phyloP scores from a whole-genome alignment of 1,140 invertebrate species.

The Plodia interpunctella region DNA sequence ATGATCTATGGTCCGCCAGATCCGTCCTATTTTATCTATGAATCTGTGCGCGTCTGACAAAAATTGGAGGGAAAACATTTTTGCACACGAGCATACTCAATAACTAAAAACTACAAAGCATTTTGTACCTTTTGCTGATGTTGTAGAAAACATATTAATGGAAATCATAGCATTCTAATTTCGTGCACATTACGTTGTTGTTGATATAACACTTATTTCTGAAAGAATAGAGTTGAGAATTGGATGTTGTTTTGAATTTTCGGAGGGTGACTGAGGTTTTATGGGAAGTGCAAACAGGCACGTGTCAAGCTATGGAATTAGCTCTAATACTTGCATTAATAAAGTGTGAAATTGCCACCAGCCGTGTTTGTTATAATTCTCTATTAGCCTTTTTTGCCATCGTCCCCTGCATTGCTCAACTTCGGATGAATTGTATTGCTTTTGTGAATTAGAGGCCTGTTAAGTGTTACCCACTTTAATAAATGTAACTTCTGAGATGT shows the following conservation, averaged over 20 bases:
- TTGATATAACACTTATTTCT: constrained; percentile 27
- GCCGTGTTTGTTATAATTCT: constrained; percentile 71
- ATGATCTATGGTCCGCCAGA: constrained; percentile 70
- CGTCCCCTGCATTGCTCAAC: constrained; percentile 18
- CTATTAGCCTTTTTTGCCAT: constrained; percentile 58
- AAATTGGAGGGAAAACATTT: constrained; percentile 55
- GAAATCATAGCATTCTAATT: background rate
- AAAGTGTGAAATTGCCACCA: constrained; percentile 76
- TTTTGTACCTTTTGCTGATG: constrained; percentile 27
- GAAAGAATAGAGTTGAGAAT: constrained; percentile 33
- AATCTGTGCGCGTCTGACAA: constrained; percentile 51
- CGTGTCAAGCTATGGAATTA: constrained; percentile 72
- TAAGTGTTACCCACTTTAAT: no score
- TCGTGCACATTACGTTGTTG: constrained; percentile 9
- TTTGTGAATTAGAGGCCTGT: constrained; percentile 21
- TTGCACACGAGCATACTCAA: constrained; percentile 30
- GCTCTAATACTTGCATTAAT: constrained; percentile 75
- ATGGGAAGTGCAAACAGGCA: constrained; percentile 71
- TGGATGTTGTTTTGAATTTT: constrained; percentile 31
- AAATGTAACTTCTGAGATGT: no score
- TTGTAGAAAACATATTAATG: constrained; percentile 23
- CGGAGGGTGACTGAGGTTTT: constrained; percentile 44
- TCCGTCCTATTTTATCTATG: constrained; percentile 64
- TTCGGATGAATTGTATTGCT: constrained; percentile 32
- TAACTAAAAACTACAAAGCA: constrained; percentile 14